Percentiles rank a stretch among this genome's conserved stretches.
These are phyloP conservation scores for Pseudopleuronectes americanus DNA, from an alignment of 2,797 vertebrate genomes.

Conservation along the genomic window DNA sequence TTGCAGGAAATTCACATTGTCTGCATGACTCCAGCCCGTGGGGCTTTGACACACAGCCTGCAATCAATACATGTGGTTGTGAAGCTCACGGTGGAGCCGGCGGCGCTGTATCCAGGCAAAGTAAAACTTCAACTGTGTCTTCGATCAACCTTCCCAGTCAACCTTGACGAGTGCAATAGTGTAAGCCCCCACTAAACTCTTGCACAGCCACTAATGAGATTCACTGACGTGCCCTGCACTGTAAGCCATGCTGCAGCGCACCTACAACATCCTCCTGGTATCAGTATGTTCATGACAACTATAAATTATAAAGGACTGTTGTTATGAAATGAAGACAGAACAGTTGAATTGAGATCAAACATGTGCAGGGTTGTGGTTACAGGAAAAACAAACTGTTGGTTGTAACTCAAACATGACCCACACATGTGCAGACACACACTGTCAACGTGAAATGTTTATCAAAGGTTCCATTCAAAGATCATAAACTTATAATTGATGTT, in stretches of 20 bases:
- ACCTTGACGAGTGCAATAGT: slow-evolving; percentile 48
- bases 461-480: neutral
- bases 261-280: slow-evolving; percentile 16
- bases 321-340: neutral
- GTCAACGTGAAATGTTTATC: too few species aligned
- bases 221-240: slow-evolving; percentile 51
- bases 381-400: neutral
- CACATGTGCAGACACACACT: too few species aligned
- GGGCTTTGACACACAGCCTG: neutral
- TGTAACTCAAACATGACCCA: too few species aligned
- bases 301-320: neutral
- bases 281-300: neutral
- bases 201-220: slow-evolving; percentile 78
- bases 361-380: neutral
- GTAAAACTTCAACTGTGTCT: slow-evolving; percentile 29
- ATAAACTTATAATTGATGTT: neutral
- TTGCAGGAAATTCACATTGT: neutral
- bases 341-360: neutral
- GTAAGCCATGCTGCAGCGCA: slow-evolving; percentile 61
- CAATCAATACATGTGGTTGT: neutral
- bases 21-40: neutral
- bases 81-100: neutral
- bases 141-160: slow-evolving; percentile 53
- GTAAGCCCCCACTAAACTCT: slow-evolving; percentile 77
- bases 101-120: neutral